phyloP scores from a whole-genome alignment of 2,888 invertebrate species.

The Polyommatus icarus region DNA sequence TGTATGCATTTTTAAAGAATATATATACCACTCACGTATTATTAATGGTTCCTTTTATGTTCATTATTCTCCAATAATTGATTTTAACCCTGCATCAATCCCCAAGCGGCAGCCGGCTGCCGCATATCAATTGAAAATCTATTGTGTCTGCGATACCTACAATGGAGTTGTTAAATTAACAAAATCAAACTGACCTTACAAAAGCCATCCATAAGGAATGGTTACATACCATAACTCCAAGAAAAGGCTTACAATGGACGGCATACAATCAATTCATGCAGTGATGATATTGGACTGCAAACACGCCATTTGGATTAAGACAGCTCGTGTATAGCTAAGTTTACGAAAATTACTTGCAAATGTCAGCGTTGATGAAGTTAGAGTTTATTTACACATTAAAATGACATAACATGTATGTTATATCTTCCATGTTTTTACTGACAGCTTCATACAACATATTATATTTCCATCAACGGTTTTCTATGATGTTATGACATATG shows the following conservation, averaged over 20 bases:
- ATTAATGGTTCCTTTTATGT: no score
- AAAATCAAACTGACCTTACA: background rate
- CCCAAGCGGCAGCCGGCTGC: no score
- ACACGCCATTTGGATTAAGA: background rate
- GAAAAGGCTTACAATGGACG: background rate
- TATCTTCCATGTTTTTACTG: background rate
- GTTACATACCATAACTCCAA: background rate
- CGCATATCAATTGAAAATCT: no score
- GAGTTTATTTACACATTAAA: background rate
- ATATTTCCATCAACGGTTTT: constrained; percentile 21
- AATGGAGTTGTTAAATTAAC: no score
- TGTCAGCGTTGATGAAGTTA: background rate
- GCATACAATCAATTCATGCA: background rate
- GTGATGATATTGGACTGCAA: background rate
- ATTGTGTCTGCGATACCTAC: no score
- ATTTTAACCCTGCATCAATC: no score
- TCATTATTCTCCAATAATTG: no score
- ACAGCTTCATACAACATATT: constrained; percentile 13
- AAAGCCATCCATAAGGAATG: background rate
- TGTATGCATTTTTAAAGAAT: no score
- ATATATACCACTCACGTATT: no score
- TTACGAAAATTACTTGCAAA: background rate
- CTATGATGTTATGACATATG: background rate
- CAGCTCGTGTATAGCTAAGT: background rate
- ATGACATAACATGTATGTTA: background rate